Evolutionary conservation across 2,888 invertebrate species (phyloP), one percentile per base, ranked within the genome.

Genomic region (Gryllus longicercus): DNA sequence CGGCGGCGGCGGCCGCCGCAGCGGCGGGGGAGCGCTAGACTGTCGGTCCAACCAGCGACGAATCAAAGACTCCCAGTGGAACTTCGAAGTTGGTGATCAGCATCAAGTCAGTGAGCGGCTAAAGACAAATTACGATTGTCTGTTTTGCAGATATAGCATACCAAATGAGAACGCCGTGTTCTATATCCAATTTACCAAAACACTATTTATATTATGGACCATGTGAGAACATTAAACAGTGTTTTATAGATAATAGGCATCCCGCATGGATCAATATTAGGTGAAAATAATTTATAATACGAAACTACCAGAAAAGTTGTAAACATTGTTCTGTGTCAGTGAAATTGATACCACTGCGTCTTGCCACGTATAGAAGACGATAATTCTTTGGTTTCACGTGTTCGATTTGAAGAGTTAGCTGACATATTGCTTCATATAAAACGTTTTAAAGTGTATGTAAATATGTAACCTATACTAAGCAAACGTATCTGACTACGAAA

Each of bases 81-180:
- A 12, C 63, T 63, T 14, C 63, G 63, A 63, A 10, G 63, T 63
- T 63, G n/a, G 63, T 63, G 14, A 63, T 14, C 16, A n/a, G 0
- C n/a, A 11, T 63, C 63, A 18, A 38, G 38, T n/a, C 63, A 63
- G n/a, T 14, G 63, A 63, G 63, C 63, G 63, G n/a, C 63, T 18
- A 63, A 63, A 63, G 16, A 63, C n/a, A 16, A 63, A 18, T 63
- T 14, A 63, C 63, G n/a, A n/a, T 63, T 4, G 63, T n/a, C 63
- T 63, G 63, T n/a, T 14, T 63, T 8, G 14, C 63, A 16, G 63
- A n/a, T 18, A 63, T 18, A 18, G n/a, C 63, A 63, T 63, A 63
- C 63, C 63, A 63, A 63, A 63, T 63, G 63, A 63, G 63, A 63
- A 63, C 63, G n/a, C n/a, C 63, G n/a, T 63, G 63, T 63, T 63